These are phyloP conservation scores for Cisticola juncidis DNA, from an alignment of 2,113 vertebrate genomes.

Conservation along the genomic window DNA sequence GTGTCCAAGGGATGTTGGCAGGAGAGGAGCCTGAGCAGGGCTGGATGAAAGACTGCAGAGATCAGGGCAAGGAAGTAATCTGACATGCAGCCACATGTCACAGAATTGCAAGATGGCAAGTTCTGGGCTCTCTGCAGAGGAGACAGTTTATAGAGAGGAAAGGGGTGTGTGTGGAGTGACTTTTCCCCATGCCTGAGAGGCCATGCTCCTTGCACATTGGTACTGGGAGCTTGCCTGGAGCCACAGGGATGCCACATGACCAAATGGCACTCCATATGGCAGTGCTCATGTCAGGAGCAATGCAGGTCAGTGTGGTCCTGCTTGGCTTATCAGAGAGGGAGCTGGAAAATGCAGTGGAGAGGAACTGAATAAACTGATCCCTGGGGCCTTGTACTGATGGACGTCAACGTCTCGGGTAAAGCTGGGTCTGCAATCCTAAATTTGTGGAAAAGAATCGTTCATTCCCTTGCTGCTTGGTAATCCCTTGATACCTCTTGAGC, in stretches of 20 bases:
- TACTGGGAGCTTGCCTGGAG: not conserved
- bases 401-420: not conserved
- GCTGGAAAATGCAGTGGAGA: not conserved
- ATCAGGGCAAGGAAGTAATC: not conserved
- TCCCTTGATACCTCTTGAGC: not conserved
- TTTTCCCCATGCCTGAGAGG: not conserved
- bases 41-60: not conserved
- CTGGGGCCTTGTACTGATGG: not conserved
- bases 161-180: not conserved
- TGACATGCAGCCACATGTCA: not conserved
- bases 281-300: not conserved
- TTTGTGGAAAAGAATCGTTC: not conserved
- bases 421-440: not conserved
- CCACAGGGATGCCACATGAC: accelerated
- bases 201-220: accelerated
- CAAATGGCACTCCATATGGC: not conserved
- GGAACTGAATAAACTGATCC: not conserved
- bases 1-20: not conserved
- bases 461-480: not conserved
- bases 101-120: accelerated
- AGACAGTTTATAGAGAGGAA: not conserved
- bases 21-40: not conserved
- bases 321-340: not conserved
- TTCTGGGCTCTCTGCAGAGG: not conserved
- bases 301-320: not conserved